phyloP scores from a whole-genome alignment of 2,113 vertebrate species.

The Lagenorhynchus albirostris region DNA sequence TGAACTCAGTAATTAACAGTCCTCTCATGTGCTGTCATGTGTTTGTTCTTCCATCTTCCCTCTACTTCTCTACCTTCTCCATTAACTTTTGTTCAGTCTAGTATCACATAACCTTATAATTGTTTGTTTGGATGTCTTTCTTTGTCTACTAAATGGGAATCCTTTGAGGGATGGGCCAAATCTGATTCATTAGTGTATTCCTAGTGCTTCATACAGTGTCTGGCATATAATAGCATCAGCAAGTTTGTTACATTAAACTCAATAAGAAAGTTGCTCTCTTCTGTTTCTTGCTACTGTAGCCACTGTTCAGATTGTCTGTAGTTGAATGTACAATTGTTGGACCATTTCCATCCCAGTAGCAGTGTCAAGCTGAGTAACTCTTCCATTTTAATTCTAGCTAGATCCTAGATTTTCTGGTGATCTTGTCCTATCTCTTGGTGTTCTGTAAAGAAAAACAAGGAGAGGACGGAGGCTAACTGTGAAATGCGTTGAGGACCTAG shows the following conservation, averaged over 20 bases:
- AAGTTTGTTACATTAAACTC: neutral
- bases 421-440: neutral
- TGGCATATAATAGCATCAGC: neutral
- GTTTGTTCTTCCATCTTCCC: neutral
- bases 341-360: neutral
- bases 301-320: neutral
- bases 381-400: neutral
- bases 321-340: neutral
- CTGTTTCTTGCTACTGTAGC: neutral
- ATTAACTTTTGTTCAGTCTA: neutral
- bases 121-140: neutral
- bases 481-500: neutral
- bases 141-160: neutral
- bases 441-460: neutral
- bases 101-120: neutral
- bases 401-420: neutral
- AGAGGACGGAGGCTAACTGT: neutral
- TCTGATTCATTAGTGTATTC: neutral
- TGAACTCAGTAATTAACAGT: neutral
- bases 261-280: neutral
- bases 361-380: neutral
- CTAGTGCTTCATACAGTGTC: neutral
- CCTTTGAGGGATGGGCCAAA: neutral
- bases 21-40: neutral
- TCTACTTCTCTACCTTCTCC: neutral